phyloP scores from a whole-genome alignment of 2,113 vertebrate species.

The Odontophorus gujanensis region DNA sequence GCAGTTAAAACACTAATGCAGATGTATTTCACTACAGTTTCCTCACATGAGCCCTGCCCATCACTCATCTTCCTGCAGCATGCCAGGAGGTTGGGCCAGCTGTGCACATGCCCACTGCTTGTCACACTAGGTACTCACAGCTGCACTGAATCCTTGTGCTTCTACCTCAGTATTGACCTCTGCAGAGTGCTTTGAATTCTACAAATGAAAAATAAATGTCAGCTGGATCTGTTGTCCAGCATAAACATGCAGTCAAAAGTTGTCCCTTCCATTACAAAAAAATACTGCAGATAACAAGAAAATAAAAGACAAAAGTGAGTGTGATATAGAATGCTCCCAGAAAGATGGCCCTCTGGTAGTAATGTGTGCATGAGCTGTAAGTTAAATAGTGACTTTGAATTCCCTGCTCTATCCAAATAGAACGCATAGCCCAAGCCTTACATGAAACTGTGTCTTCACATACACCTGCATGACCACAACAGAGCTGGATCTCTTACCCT shows the following conservation, averaged over 20 bases:
- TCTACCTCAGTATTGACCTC: not conserved
- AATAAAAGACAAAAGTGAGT: not conserved
- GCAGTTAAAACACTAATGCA: not conserved
- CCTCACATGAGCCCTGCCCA: not conserved
- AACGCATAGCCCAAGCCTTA: not conserved
- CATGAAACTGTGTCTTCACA: accelerated
- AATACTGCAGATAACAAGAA: not conserved
- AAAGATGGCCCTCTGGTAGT: not conserved
- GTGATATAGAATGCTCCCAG: not conserved
- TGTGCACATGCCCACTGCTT: not conserved
- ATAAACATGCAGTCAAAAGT: not conserved
- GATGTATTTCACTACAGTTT: not conserved
- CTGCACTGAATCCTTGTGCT: not conserved
- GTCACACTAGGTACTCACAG: not conserved
- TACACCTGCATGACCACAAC: not conserved
- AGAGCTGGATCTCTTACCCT: not conserved
- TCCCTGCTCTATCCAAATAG: not conserved
- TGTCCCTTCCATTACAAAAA: not conserved
- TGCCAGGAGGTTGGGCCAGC: not conserved
- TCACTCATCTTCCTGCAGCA: not conserved
- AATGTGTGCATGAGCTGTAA: not conserved
- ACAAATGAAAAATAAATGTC: not conserved
- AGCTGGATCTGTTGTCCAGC: not conserved
- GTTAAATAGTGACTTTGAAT: not conserved
- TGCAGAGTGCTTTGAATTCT: not conserved